Conservation (phyloP, 2,113 vertebrate species). For the Rhea pennata region DNA sequence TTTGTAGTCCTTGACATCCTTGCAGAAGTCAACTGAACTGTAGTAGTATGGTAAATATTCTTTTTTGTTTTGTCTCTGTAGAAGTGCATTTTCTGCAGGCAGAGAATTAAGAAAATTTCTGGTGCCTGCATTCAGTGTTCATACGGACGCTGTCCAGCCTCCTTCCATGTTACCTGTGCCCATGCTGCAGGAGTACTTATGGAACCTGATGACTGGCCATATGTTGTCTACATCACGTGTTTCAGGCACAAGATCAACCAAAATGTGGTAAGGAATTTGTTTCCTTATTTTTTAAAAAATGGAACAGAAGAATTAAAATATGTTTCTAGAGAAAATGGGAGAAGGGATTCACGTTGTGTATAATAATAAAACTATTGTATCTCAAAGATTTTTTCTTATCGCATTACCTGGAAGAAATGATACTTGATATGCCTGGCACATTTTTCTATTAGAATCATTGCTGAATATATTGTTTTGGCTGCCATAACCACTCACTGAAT, state of each 20-base stretch:
- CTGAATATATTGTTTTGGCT: conserved; percentile 17
- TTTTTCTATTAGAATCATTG: background rate
- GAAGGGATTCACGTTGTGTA: background rate
- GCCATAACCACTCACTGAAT: background rate
- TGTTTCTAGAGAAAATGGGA: background rate
- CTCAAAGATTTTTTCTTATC: background rate
- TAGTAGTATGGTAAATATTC: background rate
- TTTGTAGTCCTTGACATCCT: background rate
- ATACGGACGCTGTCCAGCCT: conserved; percentile 89
- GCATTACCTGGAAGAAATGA: background rate
- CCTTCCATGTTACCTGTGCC: conserved; percentile 96
- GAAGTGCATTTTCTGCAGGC: conserved; percentile 94
- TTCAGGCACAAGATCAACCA: conserved; percentile 89
- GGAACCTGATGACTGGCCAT: conserved; percentile 94
- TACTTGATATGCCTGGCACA: background rate
- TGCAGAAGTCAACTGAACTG: background rate
- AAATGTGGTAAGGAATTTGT: conserved; percentile 81
- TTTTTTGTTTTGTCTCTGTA: conserved; percentile 69
- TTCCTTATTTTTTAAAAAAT: background rate
- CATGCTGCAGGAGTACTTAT: conserved; percentile 92
- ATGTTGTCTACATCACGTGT: conserved; percentile 93
- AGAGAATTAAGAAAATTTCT: conserved; percentile 85
- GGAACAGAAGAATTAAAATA: background rate
- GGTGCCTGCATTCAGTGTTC: conserved; percentile 97
- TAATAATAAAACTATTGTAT: background rate